Base-by-base conservation (phyloP, 2,888 invertebrate species). In the Cheilosia grossa region DNA sequence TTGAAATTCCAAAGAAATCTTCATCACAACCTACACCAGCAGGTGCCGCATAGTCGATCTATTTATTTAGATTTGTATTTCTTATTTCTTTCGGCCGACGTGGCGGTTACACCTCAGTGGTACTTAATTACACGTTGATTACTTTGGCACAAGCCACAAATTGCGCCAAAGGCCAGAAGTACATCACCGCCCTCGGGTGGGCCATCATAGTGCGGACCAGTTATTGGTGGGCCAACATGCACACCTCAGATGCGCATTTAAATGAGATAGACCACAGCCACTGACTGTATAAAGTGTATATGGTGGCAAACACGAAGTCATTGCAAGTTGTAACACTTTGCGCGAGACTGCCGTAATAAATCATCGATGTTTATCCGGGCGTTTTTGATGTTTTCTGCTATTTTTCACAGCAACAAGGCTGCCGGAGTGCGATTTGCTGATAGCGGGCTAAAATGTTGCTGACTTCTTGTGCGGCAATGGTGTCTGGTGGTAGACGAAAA, bases 121-220 rank as follows among this genome's bases (percentile, higher is more conserved):
- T 58, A 69, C 54, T 80, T 83, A 80, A 79, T 83, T 79, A 74
- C 42, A 74, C 64, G 51, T 67, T 73, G 73, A 74, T 69, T 66
- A 54, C 83, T 69, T 78, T 74, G 74, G 79, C 79, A 61, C 82
- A 73, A 73, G 73, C 30, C 69, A 74, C 78, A 66, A 72, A 77
- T 56, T 70, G 67, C 13, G 13, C 37, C 37, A 47, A 56, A 47
- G 40, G 73, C 44, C 74, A 53, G 74, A 77, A 66, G 54, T 58
- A 63, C 67, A 64, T 4, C 40, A 37, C 13, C 24, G 17, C 21
- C 56, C 49, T 21, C 15, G 19, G 70, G 59, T 24, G 64, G 24
- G 15, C 27, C 27, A 27, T 30, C 24, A 58, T 10, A n/a, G 33
- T 40, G 19, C 42, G 37, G 49, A 67, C 73, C 56, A 37, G 67